Evolutionary conservation across 2,113 vertebrate genomes (phyloP), one percentile per base, ranked within the genome.

Genomic region (Cyrtonyx montezumae): DNA sequence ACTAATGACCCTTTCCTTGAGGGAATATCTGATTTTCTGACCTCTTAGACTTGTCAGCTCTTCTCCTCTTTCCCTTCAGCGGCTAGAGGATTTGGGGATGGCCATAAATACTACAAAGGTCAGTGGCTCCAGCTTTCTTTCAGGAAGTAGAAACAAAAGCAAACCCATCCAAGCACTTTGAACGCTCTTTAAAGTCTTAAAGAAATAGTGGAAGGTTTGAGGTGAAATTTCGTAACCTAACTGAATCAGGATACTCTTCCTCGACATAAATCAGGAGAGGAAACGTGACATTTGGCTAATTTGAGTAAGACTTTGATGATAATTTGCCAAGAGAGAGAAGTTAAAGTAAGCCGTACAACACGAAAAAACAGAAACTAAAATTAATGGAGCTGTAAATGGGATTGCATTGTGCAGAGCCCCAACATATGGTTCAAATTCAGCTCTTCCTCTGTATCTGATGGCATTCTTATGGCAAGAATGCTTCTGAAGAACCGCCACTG

Each of bases 361-460:
- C 87, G 89, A 85, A 96, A 96, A 87, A 95, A 79, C 89, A 85
- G 81, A 81, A 93, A 77, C 34, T 59, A 87, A 91, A 96, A 94
- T 81, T 90, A 92, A 91, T 91, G 75, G 81, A 89, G 37, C 46
- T 77, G 68, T 58, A 80, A 94, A 84, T 91, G 81, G 55, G 67
- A 85, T 85, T 87, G 56, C 68, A 51, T 79, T 77, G 67, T 85
- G 75, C 28, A 74, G 71, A 84, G 68, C 28, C 87, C 32, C 34
- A 34, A 69, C 93, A 95, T 96, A 87, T 93, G 87, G 71, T 91
- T 92, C 77, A 88, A 69, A 95, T 94, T 92, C 8, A 0, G 22
- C 59, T 75, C 65, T 93, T 94, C 87, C 84, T 96, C 89, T 92
- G 42, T 76, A 91, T 92, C 87, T 82, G 69, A 87, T 76, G 79